A percentile compares a stretch with the other conserved stretches of the same genome.
Evolutionary conservation across 2,888 invertebrate genomes (phyloP).

Genomic region (Agelastica alni): DNA sequence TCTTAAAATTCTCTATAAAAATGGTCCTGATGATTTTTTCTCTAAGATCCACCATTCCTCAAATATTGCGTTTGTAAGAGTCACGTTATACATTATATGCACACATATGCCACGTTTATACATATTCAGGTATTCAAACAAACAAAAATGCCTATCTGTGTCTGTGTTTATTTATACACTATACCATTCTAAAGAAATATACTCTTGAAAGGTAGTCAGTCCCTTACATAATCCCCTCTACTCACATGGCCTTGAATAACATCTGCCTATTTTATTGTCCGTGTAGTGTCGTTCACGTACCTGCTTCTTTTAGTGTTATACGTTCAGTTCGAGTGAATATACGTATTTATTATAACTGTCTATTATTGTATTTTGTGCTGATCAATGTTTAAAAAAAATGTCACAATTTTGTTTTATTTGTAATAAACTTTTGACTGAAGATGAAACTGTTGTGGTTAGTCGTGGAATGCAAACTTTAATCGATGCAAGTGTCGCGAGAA

Average conservation of each 20-base stretch:
- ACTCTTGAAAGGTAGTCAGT: background rate
- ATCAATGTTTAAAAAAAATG: background rate
- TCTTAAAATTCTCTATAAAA: no score
- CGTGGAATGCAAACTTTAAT: background rate
- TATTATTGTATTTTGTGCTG: background rate
- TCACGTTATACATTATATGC: no score
- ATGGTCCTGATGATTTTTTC: no score
- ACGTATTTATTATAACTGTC: background rate
- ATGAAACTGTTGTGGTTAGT: background rate
- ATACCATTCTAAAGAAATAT: background rate
- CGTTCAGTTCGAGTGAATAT: background rate
- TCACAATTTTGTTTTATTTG: no score
- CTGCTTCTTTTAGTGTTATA: background rate
- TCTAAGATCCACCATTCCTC: background rate
- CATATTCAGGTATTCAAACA: no score
- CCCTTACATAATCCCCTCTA: background rate
- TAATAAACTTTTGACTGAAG: no score
- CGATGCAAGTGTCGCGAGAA: background rate
- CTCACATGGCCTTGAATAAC: background rate
- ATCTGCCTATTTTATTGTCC: no score
- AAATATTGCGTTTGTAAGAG: no score
- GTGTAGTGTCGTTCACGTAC: constrained; percentile 5
- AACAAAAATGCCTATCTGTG: no score
- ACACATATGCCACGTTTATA: no score
- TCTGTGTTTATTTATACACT: constrained; percentile 7